Evolutionary conservation across 1,140 invertebrate species (phyloP).

Genomic region (Diprion similis): DNA sequence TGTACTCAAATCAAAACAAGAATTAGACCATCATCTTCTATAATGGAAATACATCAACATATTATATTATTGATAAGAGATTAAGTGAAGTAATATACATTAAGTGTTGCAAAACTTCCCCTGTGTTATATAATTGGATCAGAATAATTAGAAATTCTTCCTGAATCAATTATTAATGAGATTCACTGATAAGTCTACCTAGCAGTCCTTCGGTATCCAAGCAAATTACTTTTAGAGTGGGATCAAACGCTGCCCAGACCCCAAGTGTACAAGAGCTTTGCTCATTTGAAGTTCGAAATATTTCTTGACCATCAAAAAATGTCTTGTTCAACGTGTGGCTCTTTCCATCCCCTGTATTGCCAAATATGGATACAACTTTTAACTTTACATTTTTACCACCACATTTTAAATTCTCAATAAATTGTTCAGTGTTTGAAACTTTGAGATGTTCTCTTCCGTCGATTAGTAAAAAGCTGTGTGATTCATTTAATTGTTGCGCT

Average conservation of each 20-base stretch:
- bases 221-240: constrained; percentile 70
- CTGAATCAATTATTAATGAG: no score
- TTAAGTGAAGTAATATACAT: no score
- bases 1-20: constrained; percentile 3
- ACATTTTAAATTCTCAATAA: constrained; percentile 61
- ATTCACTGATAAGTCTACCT: constrained; percentile 45
- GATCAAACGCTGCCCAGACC: constrained; percentile 81
- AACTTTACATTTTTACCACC: constrained; percentile 62
- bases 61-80: no score
- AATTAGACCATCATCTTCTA: no score
- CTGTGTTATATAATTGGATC: no score
- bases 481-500: constrained; percentile 22
- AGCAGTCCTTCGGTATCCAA: constrained; percentile 84
- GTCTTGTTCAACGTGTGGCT: constrained; percentile 83
- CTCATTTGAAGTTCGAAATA: constrained; percentile 77
- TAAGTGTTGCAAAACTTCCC: no score
- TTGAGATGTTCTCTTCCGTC: constrained; percentile 64
- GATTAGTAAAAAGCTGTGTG: constrained; percentile 63
- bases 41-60: no score
- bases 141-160: no score
- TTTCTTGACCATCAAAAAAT: constrained; percentile 78
- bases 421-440: constrained; percentile 62
- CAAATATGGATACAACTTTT: constrained; percentile 88
- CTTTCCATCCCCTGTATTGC: constrained; percentile 88
- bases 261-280: constrained; percentile 82